Base-by-base conservation (phyloP, 2,113 vertebrate genomes). In the Chlorodrepanis virens region DNA sequence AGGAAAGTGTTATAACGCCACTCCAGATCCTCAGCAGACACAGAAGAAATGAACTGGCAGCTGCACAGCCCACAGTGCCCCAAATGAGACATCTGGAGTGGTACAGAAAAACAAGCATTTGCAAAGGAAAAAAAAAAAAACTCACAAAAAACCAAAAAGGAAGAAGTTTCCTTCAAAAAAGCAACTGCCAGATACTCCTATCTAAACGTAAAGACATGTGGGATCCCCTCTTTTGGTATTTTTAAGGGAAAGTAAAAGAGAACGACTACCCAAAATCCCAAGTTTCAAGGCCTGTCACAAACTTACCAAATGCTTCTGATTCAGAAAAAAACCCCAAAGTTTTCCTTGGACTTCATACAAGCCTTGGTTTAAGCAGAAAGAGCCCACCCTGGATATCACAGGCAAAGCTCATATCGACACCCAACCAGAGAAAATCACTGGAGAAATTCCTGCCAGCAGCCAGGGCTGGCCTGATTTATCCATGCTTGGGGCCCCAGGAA, bases 31-130 rank as follows among this genome's bases (percentile, higher is more conserved):
- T 72, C 44, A 47, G 63, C 40, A 59, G 40, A 29, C 18, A 78
- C 14, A 56, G 75, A 68, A 76, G 47, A 87, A 85, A 87, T 1
- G 1, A 85, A 74, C 57, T 23, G 52, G 35, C 39, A 76, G 59
- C n/a, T 70, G 53, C 33, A 59, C 14, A 71, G 53, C 22, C 24
- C 39, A 33, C 0, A 0, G 12, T 76, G 40, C 18, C 44, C 57
- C 24, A 29, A 3, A 71, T 12, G 39, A 82, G 21, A 60, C 15
- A 47, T 21, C 56, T 68, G 39, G 56, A 76, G 35, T 7, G 3
- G 35, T 27, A 59, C 35, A 75, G 52, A 75, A 59, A 45, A 67
- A 59, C 5, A 59, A 50, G 9, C 10, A 39, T 27, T 71, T 75
- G 29, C 27, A 59, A 84, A 54, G 21, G 5, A 5, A 24, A 24